These are phyloP conservation scores for Lutjanus campechanus DNA, from an alignment of 2,797 vertebrate species.

Conservation along the genomic window DNA sequence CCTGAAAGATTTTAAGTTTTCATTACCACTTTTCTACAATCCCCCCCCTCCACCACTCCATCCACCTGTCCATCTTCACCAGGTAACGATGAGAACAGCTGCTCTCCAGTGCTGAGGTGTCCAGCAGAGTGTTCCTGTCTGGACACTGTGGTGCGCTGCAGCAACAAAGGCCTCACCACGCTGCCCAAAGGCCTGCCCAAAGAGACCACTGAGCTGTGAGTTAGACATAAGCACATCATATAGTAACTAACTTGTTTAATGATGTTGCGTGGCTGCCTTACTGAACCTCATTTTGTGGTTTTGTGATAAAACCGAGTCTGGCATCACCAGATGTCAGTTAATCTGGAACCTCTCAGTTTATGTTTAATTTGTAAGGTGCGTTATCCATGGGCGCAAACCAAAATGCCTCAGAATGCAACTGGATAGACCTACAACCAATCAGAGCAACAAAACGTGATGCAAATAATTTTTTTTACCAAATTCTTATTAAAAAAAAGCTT, in stretches of 20 bases:
- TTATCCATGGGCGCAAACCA: too few relatives aligned
- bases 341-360: too few relatives aligned
- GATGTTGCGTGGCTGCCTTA: background rate
- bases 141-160: conserved; percentile 98
- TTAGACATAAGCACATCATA: conserved; percentile 41
- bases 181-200: conserved; percentile 96
- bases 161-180: conserved; percentile 94
- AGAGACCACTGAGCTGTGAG: conserved; percentile 98
- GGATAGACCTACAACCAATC: too few relatives aligned
- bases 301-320: too few relatives aligned
- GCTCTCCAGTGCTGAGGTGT: conserved; percentile 93
- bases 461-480: too few relatives aligned
- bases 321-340: too few relatives aligned
- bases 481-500: too few relatives aligned
- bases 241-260: background rate
- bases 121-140: conserved; percentile 95
- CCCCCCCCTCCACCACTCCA: background rate
- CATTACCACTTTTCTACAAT: background rate
- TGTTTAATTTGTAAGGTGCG: too few relatives aligned
- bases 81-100: conserved; percentile 98
- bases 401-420: too few relatives aligned
- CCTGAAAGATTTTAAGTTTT: background rate
- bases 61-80: background rate
- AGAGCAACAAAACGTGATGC: too few relatives aligned
- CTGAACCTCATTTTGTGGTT: background rate